phyloP scores from a whole-genome alignment of 37 sponge, comb jelly and placozoan genomes.

The Eunapius fragilis region DNA sequence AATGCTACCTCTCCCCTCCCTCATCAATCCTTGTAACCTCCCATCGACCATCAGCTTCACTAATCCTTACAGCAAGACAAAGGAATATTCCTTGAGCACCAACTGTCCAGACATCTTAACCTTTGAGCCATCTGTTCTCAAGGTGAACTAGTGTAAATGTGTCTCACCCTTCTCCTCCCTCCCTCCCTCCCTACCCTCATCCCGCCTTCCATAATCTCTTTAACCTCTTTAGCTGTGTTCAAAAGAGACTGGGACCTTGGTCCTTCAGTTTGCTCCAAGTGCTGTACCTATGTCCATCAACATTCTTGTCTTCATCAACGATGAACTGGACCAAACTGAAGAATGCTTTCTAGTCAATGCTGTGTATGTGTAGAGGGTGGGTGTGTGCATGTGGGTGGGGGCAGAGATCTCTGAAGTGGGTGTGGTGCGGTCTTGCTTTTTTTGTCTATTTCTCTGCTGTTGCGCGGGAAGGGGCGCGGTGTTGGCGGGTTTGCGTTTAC shows the following conservation, averaged over 20 bases:
- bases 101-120: constrained; percentile 22
- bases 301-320: constrained; percentile 68
- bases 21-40: too few relatives aligned
- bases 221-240: neutral
- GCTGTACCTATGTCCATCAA: constrained; percentile 7
- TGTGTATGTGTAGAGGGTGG: neutral
- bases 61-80: constrained; percentile 66
- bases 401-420: too few relatives aligned
- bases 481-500: neutral
- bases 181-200: too few relatives aligned
- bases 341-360: constrained; percentile 64
- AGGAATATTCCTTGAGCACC: constrained; percentile 33
- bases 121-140: constrained; percentile 17
- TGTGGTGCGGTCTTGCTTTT: neutral
- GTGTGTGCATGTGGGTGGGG: neutral
- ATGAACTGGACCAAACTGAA: constrained; percentile 52
- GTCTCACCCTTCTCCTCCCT: too few relatives aligned
- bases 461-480: neutral
- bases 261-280: constrained; percentile 38
- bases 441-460: neutral
- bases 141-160: constrained; percentile 33
- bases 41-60: constrained; percentile 56
- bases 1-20: too few relatives aligned
- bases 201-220: too few relatives aligned
- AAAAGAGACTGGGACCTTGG: constrained; percentile 14